A percentile compares a stretch with the other conserved stretches of the same genome.
Evolutionary conservation across 2,888 invertebrate species (phyloP).

Genomic region (Steinernema hermaphroditum): DNA sequence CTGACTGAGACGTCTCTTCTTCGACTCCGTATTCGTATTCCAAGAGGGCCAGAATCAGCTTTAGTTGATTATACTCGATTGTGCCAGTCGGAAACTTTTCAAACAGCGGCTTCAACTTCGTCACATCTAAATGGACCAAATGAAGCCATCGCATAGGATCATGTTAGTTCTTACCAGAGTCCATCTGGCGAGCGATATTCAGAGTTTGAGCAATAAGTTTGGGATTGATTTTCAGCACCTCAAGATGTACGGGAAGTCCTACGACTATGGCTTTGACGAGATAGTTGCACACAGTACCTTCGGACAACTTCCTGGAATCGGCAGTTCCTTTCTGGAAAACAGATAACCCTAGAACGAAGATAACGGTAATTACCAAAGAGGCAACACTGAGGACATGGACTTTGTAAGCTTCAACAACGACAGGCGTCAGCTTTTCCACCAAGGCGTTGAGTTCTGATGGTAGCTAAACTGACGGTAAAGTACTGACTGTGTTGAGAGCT

Average conservation of each 20-base stretch:
- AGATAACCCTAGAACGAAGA: not conserved
- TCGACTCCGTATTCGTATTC: slow-evolving; percentile 50
- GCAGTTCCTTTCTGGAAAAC: slow-evolving; percentile 38
- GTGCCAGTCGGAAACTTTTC: slow-evolving; percentile 45
- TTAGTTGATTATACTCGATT: slow-evolving; percentile 47
- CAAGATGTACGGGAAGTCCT: slow-evolving; percentile 54
- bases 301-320: slow-evolving; percentile 32
- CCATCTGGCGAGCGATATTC: slow-evolving; percentile 37
- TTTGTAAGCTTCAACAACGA: slow-evolving; percentile 34
- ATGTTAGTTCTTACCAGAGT: slow-evolving; percentile 34
- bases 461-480: slow-evolving; percentile 2
- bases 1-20: not conserved
- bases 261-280: slow-evolving; percentile 37
- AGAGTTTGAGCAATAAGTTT: slow-evolving; percentile 40
- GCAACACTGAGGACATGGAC: slow-evolving; percentile 32
- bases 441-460: slow-evolving; percentile 36
- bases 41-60: slow-evolving; percentile 45
- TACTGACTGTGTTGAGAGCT: not conserved
- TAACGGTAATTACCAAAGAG: not conserved
- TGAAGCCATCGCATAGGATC: not conserved
- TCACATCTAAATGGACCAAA: slow-evolving; percentile 45
- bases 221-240: slow-evolving; percentile 40
- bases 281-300: slow-evolving; percentile 41
- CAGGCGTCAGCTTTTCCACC: slow-evolving; percentile 38
- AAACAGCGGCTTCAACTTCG: slow-evolving; percentile 50